Base-by-base conservation (phyloP, 2,888 invertebrate species). In the Drosophila lutescens region DNA sequence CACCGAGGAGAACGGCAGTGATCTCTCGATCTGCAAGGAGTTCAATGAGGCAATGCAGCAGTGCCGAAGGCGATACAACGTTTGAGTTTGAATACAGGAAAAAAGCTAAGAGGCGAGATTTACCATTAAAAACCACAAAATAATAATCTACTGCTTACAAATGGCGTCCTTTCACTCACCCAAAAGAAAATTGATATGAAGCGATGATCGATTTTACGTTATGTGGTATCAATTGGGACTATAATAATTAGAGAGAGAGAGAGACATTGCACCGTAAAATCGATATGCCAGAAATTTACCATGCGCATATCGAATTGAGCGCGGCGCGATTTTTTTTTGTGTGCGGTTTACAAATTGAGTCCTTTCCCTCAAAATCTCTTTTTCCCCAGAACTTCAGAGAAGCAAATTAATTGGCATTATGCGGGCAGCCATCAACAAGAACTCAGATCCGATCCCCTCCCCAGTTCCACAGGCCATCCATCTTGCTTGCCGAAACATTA, bases 21-120 rank as follows among this genome's bases (percentile, higher is more conserved):
- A 86, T 61, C 69, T 86, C 1, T 57, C 51, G 13, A 67, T 62
- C 0, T 86, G 85, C 20, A 76, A 77, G 20, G 73, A 62, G 15
- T 86, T 78, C 34, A 86, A 83, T 56, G 85, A 86, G 56, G 85
- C 85, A 1, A 50, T 86, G 71, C 75, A 81, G 15, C 67, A 61
- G 26, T 86, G 85, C 40, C 88, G 77, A 1, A 66, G 78, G 13
- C 82, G 66, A 20, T 86, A 87, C 17, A 86, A 86, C 61, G 32
- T 77, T 9, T 87, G 66, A 73, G 38, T 13, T n/a, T 10, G 10
- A 32, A 10, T 15, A 41, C 17, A 9, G n/a, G 4, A 20, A 1
- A 8, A 8, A 32, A 44, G 9, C 17, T 34, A 23, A 4, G 17
- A 4, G 36, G 38, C 1, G 4, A 26, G 15, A n/a, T 5, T n/a